Conservation (phyloP, 2,113 vertebrate genomes). For the Solea solea region DNA sequence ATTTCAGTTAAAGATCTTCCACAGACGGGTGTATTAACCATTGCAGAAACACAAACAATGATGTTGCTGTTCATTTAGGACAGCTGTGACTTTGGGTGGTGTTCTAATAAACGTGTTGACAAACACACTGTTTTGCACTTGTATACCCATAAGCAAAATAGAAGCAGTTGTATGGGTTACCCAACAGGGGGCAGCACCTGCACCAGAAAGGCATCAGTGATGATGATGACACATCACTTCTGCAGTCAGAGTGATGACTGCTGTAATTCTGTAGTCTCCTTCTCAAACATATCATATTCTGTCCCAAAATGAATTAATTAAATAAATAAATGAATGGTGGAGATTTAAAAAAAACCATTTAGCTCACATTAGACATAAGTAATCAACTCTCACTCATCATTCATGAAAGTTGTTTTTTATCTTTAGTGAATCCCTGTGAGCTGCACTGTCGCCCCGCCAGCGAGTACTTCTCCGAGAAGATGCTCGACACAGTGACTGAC, state of each 20-base stretch:
- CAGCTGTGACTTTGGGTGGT: no score
- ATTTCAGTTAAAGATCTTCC: no score
- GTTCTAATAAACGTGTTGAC: not conserved
- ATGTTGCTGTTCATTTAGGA: no score
- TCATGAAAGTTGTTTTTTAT: not conserved
- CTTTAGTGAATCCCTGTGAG: slow-evolving; percentile 91
- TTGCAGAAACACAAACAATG: no score
- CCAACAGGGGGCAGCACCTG: slow-evolving; percentile 67
- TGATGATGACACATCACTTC: not conserved
- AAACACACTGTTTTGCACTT: not conserved
- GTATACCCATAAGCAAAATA: not conserved
- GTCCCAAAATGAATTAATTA: no score
- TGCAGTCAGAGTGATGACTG: not conserved
- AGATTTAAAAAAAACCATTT: no score
- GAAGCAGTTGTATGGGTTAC: slow-evolving; percentile 11
- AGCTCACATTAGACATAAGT: no score
- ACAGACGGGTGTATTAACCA: no score
- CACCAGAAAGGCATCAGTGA: slow-evolving; percentile 9
- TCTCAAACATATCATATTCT: not conserved
- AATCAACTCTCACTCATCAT: not conserved
- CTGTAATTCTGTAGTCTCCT: not conserved
- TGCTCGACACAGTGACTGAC: slow-evolving; percentile 94
- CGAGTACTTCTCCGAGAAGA: slow-evolving; percentile 92
- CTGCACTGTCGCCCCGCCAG: slow-evolving; percentile 90
- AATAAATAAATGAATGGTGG: no score